Conservation (phyloP, 2,888 invertebrate species). For the Phaedon cochleariae region DNA sequence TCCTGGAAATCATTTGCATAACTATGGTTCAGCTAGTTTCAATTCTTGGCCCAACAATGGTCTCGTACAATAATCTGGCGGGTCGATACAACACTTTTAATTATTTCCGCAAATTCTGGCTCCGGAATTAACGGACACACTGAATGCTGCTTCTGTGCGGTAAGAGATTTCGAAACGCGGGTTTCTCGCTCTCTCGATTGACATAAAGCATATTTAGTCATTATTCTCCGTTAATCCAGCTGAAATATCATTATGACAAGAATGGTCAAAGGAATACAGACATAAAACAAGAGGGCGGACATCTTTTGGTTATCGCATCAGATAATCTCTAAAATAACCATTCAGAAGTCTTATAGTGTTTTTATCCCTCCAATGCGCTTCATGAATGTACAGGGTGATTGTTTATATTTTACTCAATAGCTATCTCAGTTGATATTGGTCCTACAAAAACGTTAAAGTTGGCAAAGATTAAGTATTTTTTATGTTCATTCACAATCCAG, state of each 20-base stretch:
- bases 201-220: not conserved
- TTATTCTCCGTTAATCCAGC: not conserved
- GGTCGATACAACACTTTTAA: constrained; percentile 40
- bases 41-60: constrained; percentile 49
- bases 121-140: constrained; percentile 23
- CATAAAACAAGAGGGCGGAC: too few species aligned
- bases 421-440: too few species aligned
- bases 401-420: too few species aligned
- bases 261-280: not conserved
- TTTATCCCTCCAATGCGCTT: too few species aligned
- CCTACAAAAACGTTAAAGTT: too few species aligned
- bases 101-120: constrained; percentile 25
- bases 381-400: too few species aligned
- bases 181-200: not conserved
- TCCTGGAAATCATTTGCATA: constrained; percentile 50
- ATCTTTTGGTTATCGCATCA: too few species aligned
- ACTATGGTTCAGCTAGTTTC: constrained; percentile 47
- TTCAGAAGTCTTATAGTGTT: too few species aligned
- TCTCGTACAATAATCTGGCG: constrained; percentile 41
- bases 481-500: too few species aligned
- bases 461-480: too few species aligned
- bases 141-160: not conserved
- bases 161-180: not conserved
- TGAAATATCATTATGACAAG: not conserved
- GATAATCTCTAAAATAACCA: too few species aligned